Conservation (phyloP, 2,113 vertebrate genomes). For the Chelonoidis abingdonii region DNA sequence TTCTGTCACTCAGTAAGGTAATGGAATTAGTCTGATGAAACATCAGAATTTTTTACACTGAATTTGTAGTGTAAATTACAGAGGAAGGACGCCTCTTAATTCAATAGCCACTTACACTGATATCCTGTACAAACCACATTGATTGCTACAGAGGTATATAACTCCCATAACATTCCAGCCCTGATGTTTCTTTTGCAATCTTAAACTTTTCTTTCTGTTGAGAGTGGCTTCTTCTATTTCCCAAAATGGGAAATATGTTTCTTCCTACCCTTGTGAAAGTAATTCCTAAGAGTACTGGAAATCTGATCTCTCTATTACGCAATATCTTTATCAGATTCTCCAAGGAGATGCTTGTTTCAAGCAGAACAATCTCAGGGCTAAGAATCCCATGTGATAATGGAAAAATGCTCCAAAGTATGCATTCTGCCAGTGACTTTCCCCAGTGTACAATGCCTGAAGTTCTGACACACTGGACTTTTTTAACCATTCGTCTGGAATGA, state of each 20-base stretch:
- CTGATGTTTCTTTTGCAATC: not conserved
- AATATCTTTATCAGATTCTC: not conserved
- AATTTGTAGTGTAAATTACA: not conserved
- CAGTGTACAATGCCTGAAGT: not conserved
- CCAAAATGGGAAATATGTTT: not conserved
- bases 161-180: not conserved
- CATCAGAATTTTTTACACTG: not conserved
- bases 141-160: not conserved
- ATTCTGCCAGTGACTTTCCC: not conserved
- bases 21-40: conserved; percentile 19
- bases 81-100: not conserved
- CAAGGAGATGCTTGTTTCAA: not conserved
- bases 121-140: not conserved
- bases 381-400: not conserved
- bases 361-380: not conserved
- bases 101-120: not conserved
- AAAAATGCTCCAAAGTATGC: not conserved
- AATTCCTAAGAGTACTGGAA: conserved; percentile 1
- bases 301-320: not conserved
- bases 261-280: not conserved
- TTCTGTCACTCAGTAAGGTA: not conserved
- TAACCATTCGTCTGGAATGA: not conserved
- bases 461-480: not conserved
- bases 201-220: not conserved
- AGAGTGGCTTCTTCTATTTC: not conserved